phyloP scores from a whole-genome alignment of 2,797 vertebrate species.

The Etheostoma perlongum region DNA sequence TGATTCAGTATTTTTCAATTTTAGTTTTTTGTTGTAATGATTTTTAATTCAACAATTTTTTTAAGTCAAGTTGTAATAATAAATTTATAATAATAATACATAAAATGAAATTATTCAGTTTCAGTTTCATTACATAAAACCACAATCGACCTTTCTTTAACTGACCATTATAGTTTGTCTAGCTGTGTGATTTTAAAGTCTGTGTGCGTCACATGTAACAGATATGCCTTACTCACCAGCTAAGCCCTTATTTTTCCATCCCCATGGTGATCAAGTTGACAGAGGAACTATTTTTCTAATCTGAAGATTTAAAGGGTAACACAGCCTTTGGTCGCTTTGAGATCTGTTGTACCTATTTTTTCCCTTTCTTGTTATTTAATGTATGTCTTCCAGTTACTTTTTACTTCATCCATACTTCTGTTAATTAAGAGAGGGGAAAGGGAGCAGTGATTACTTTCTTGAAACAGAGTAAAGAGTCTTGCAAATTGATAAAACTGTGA shows the following conservation, averaged over 20 bases:
- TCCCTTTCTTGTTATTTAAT: constrained; percentile 27
- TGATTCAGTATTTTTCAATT: background rate
- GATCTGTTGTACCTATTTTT: constrained; percentile 31
- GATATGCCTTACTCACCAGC: constrained; percentile 13
- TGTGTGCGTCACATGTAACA: background rate
- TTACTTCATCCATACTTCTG: constrained; percentile 14
- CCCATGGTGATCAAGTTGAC: constrained; percentile 38
- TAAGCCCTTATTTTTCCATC: constrained; percentile 29
- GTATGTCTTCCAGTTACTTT: constrained; percentile 24
- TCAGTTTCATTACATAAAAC: background rate
- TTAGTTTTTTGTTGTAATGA: background rate
- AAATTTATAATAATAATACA: background rate
- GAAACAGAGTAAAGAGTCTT: constrained; percentile 19
- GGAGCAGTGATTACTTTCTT: constrained; percentile 44
- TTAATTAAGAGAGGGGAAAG: constrained; percentile 60
- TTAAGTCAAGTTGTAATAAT: background rate
- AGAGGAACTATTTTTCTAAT: constrained; percentile 50
- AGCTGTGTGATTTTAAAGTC: constrained; percentile 13
- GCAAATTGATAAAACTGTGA: constrained; percentile 41
- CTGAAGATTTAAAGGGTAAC: constrained; percentile 25
- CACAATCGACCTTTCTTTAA: background rate
- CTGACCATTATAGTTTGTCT: background rate
- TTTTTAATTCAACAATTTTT: too few relatives aligned
- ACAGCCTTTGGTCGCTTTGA: constrained; percentile 35
- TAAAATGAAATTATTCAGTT: background rate